Conservation (phyloP, 2,888 invertebrate genomes). For the Acrobeloides nanus region DNA sequence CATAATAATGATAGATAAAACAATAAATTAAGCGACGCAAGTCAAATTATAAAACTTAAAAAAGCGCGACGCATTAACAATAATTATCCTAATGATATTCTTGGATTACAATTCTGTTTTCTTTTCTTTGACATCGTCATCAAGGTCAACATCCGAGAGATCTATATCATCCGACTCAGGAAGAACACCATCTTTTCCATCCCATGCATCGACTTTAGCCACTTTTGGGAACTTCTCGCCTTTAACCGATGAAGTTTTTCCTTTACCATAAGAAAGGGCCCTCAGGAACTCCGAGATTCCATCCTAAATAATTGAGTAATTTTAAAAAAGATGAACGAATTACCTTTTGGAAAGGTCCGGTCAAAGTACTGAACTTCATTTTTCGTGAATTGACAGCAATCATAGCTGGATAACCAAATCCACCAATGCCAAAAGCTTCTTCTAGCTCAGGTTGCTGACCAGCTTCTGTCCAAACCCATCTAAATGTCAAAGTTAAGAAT, state of each 20-base stretch:
- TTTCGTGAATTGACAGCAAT: constrained; percentile 91
- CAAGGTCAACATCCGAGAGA: constrained; percentile 57
- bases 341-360: constrained; percentile 76
- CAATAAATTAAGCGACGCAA: too few species aligned
- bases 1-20: too few species aligned
- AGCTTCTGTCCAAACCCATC: constrained; percentile 91
- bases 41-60: too few species aligned
- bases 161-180: constrained; percentile 57
- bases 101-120: constrained; percentile 43
- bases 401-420: constrained; percentile 97
- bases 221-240: constrained; percentile 63
- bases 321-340: too few species aligned
- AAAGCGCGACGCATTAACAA: too few species aligned
- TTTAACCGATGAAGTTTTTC: constrained; percentile 77
- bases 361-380: constrained; percentile 81
- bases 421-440: constrained; percentile 83
- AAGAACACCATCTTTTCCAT: constrained; percentile 59
- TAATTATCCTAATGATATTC: too few species aligned
- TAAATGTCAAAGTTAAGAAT: constrained; percentile 38
- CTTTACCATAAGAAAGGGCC: constrained; percentile 78
- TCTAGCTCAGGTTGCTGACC: constrained; percentile 76
- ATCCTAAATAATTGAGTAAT: too few species aligned
- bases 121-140: constrained; percentile 42
- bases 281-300: constrained; percentile 93
- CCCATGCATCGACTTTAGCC: constrained; percentile 55